Conservation (phyloP, 2,113 vertebrate genomes). For the Echinops telfairi region DNA sequence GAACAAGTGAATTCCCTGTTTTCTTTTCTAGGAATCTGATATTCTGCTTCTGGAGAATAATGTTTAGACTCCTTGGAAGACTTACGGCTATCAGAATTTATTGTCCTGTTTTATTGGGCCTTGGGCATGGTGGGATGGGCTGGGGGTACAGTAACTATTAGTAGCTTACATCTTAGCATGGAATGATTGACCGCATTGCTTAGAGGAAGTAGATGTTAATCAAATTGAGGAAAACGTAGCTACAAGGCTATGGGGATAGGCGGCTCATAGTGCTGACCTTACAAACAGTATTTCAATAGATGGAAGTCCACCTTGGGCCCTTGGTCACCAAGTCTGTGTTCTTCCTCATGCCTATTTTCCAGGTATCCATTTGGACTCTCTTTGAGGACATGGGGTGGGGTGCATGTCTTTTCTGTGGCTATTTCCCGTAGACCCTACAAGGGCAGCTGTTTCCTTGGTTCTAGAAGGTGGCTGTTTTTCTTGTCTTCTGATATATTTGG, state of each 20-base stretch:
- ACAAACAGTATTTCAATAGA: neutral
- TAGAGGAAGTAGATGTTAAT: neutral
- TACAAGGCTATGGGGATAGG: neutral
- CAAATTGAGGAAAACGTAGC: neutral
- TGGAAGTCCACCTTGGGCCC: neutral
- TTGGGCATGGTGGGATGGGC: neutral
- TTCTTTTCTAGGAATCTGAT: neutral
- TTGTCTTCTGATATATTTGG: neutral
- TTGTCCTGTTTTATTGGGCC: neutral
- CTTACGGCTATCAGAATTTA: neutral
- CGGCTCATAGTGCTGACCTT: neutral
- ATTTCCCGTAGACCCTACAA: neutral
- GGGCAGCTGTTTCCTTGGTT: neutral
- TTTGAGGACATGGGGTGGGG: conserved; percentile 33
- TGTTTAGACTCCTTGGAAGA: conserved; percentile 35
- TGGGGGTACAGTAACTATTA: neutral
- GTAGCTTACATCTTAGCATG: conserved; percentile 2
- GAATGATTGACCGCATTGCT: neutral
- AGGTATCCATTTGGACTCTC: neutral
- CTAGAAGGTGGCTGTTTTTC: neutral
- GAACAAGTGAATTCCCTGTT: neutral
- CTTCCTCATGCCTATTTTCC: conserved; percentile 39
- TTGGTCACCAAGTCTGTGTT: conserved; percentile 15
- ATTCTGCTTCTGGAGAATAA: conserved; percentile 2
- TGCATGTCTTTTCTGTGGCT: neutral